Conservation (phyloP, 2,797 vertebrate species). For the Perodicticus potto region DNA sequence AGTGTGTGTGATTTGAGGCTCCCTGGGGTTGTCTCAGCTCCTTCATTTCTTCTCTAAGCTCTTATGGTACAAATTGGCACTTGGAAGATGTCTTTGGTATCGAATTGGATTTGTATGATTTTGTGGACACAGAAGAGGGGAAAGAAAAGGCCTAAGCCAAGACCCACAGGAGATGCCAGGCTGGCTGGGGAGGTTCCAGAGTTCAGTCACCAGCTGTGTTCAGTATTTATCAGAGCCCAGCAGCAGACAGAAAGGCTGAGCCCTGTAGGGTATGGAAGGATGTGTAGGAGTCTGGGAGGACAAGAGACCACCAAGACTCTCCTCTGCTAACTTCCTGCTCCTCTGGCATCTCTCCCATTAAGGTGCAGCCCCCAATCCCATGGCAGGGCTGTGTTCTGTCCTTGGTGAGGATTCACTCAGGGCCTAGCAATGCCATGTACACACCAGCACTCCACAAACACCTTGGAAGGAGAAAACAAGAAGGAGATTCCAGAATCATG, state of each 20-base stretch:
- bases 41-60: background rate
- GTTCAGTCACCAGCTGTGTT: too few relatives aligned
- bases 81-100: background rate
- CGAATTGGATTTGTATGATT: fast-evolving
- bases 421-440: too few relatives aligned
- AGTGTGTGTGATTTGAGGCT: background rate
- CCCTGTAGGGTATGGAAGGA: background rate
- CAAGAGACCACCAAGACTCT: background rate
- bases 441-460: fast-evolving
- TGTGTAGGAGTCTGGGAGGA: background rate
- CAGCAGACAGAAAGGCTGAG: background rate
- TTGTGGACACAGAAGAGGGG: too few relatives aligned
- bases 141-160: background rate
- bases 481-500: too few relatives aligned
- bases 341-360: background rate
- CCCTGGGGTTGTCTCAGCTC: background rate
- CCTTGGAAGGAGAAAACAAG: background rate
- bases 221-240: background rate
- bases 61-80: background rate
- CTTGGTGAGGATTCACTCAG: too few relatives aligned
- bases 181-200: background rate
- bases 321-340: background rate
- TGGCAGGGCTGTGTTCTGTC: background rate
- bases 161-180: background rate
- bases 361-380: background rate